Base-by-base conservation (phyloP, 2,797 vertebrate species). In the Mallotus villosus region DNA sequence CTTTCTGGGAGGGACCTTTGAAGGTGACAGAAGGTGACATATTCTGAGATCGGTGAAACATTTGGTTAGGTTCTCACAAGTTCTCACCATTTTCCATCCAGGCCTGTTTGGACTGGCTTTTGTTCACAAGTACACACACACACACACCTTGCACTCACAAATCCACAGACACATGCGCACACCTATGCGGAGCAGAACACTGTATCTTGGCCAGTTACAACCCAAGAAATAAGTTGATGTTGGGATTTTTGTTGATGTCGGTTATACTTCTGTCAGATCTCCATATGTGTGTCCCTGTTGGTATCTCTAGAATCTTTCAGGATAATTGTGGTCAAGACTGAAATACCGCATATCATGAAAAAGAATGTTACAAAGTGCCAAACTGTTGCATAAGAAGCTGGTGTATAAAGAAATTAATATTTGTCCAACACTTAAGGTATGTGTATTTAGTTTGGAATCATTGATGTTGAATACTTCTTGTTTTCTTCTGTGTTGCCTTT, bases 211-310 rank as follows among this genome's bases (percentile, higher is more conserved):
- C 85, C 77, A 81, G 84, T 90, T 82, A 89, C 81, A 86, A 78
- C 84, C 63, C 63, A 25, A 75, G 69, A 61, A 76, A 67, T 63
- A 61, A 70, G 59, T 63, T 81, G 87, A 86, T 87, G 85, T 90
- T 89, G 87, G 86, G 88, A 86, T 68, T 66, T 66, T 25, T 82
- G 88, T 90, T 87, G 80, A 87, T 80, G 88, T 92, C 87, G 82
- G 86, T 67, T 63, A 75, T 82, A 87, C 79, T 80, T 87, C 85
- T 85, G 84, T 90, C 88, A 88, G 86, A 86, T 75, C 82, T 86
- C 80, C 82, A 83, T 84, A 81, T 88, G 81, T 85, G 82, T 81
- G 83, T 71, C 65, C 80, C 81, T 32, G 76, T 81, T 51, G 46
- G 49, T 21, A 76, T 77, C 71, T 73, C 68, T 85, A 77, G 68